A percentile compares a stretch with the other conserved stretches of the same genome.
These are phyloP conservation scores for Celastrina argiolus DNA, from an alignment of 2,888 invertebrate species.

Conservation along the genomic window DNA sequence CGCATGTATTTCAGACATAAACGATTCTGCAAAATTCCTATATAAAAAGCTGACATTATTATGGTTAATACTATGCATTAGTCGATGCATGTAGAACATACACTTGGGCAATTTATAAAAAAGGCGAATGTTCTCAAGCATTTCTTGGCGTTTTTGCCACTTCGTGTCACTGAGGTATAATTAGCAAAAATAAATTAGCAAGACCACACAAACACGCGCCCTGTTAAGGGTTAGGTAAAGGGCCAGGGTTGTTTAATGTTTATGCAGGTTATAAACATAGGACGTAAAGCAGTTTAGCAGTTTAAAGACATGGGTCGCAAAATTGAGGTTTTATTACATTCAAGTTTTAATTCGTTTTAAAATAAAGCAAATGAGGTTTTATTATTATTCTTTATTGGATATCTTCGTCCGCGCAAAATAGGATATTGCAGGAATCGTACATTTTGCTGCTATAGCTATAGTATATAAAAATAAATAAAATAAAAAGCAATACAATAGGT, in stretches of 20 bases:
- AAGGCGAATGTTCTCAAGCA: not conserved
- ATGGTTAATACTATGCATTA: not conserved
- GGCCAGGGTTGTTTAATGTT: not conserved
- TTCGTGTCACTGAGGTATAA: not conserved
- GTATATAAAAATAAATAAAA: too few species aligned
- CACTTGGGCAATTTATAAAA: conserved; percentile 12
- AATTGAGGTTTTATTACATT: not conserved
- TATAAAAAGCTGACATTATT: not conserved
- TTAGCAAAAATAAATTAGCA: conserved; percentile 21
- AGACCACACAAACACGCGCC: conserved; percentile 6
- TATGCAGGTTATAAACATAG: not conserved
- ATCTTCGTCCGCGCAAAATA: too few species aligned
- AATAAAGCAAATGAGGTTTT: not conserved
- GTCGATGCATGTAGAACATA: conserved; percentile 3
- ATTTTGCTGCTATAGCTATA: too few species aligned
- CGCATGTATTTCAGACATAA: not conserved
- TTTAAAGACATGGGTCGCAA: not conserved
- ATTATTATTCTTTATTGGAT: conserved; percentile 3
- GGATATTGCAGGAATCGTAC: too few species aligned
- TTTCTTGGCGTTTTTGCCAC: conserved; percentile 20
- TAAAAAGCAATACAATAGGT: too few species aligned
- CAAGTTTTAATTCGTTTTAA: not conserved
- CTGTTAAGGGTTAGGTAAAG: not conserved
- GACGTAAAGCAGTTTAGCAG: not conserved
- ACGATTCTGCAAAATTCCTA: not conserved